Evolutionary conservation across 2,113 vertebrate genomes (phyloP), one percentile per base, ranked within the genome.

Genomic region (human): DNA sequence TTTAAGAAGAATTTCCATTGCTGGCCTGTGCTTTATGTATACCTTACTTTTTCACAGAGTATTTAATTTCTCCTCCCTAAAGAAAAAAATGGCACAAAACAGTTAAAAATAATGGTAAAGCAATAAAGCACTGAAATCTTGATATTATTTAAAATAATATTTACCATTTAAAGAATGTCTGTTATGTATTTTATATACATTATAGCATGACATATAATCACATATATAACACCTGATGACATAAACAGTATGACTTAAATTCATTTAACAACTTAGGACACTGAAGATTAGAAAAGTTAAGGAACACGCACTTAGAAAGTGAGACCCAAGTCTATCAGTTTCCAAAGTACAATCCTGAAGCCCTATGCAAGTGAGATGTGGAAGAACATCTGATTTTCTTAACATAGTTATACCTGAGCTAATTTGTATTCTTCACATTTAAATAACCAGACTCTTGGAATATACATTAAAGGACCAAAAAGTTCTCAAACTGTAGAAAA

Each of bases 71-170:
- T 95, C 25, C 35, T 92, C 16, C 17, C 64, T 18, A 89, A 86
- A 25, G 12, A 14, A 48, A 89, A 92, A 78, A 40, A 43, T n/a
- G 35, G 45, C 52, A 86, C 43, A 94, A 97, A 76, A 88, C 25
- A 93, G 59, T 18, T 93, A 66, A 95, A 90, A 13, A 35, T 57
- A 96, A 94, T 64, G 18, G n/a, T 43, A 92, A 4, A 90, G 23
- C 5, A 93, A 83, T 70, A 92, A 89, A 95, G 48, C 50, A 81
- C 50, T 97, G 78, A 94, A 94, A 59, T 23, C 32, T 89, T 38
- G 4, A 76, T 93, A 84, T 91, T 94, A 90, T 45, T 92, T 93
- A 93, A 95, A 96, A 89, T 57, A 82, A 82, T 82, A 76, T 80
- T 40, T 93, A 91, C 57, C 18, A 93, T 32, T 59, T 86, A 84